Base-by-base conservation (phyloP, 2,797 vertebrate genomes). In the Sylvia borin region DNA sequence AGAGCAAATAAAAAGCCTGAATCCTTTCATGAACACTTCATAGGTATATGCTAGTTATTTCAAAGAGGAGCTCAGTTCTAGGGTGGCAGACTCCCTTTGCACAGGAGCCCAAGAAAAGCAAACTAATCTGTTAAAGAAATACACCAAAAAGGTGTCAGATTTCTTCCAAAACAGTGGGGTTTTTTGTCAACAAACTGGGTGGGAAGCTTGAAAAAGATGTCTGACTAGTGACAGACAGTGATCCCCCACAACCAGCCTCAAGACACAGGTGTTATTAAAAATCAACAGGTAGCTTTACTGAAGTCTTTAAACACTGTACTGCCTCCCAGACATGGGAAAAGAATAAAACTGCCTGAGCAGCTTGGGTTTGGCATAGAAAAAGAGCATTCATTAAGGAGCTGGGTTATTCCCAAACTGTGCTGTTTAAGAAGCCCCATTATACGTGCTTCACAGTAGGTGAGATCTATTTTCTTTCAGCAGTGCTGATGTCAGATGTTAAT, bases 401-500 rank as follows among this genome's bases (percentile, higher is more conserved):
- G 91, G 64, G 79, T 71, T 90, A 92, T 93, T 90, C 85, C 88
- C 92, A 90, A 90, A 53, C 15, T 0, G 0, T 18, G 73, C 66
- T 29, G 17, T 82, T 92, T 76, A 91, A 85, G 91, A 76, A 87
- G 76, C 17, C 34, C 67, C 62, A 72, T 90, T 90, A 92, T 86
- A 92, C 62, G 82, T 82, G 74, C 71, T 67, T 25, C 85, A 88
- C 73, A 86, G 84, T 86, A 83, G 73, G 60, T 64, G 38, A 71
- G 88, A 92, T 85, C 80, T 64, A 65, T 57, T 90, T 88, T 71
- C 85, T 86, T 93, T 85, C 73, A 86, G 76, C 66, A 88, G 16
- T 3, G 3, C 71, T 76, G 85, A 55, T 40, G 55, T 82, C 51
- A 79, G 91, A 70, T n/a, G 62, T 78, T 86, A 93, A 84, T 19